Evolutionary conservation across 1,140 invertebrate species (phyloP), one percentile per base, ranked within the genome.

Genomic region (Euura saliciscinereae): DNA sequence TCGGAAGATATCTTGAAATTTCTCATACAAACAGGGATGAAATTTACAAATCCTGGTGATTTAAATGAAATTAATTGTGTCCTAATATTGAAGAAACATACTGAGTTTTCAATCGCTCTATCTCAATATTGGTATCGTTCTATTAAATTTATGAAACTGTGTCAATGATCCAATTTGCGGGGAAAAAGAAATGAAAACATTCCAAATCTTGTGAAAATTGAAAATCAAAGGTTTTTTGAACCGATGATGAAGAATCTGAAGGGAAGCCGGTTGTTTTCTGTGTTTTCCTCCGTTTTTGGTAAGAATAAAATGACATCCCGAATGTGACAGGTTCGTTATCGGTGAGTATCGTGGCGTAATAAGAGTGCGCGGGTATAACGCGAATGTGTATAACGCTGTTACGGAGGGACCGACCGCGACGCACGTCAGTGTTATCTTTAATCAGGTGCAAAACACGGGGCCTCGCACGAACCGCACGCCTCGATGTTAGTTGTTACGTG

Each of bases 401-500:
- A 59, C 51, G 51, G 13, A 59, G 51, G 28, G 28, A 28, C 28
- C 28, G 28, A 28, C 28, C 28, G 28, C 28, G 28, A 28, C 28
- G 28, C 28, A 51, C 51, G 51, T 28, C 3, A n/a, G 3, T 65
- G 45, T 65, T 46, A 68, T 66, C 42, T 65, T 13, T 42, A 79
- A 83, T 82, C 82, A 81, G 76, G 79, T 81, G 80, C 79, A 75
- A 74, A 79, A 77, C 79, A 77, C 75, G 74, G 67, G 74, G 75
- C 65, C 72, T 78, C 78, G 78, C 76, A 78, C 75, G 80, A 76
- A 75, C 78, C 65, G 44, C 59, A 59, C 69, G 70, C 72, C 74
- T 75, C 78, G 79, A 82, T 76, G 80, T 82, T 79, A 81, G 79
- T 80, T 76, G 80, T 82, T 79, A 82, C 79, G 77, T 82, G 80